Evolutionary conservation across 2,888 invertebrate species (phyloP).

Genomic region (Cephalotes varians): DNA sequence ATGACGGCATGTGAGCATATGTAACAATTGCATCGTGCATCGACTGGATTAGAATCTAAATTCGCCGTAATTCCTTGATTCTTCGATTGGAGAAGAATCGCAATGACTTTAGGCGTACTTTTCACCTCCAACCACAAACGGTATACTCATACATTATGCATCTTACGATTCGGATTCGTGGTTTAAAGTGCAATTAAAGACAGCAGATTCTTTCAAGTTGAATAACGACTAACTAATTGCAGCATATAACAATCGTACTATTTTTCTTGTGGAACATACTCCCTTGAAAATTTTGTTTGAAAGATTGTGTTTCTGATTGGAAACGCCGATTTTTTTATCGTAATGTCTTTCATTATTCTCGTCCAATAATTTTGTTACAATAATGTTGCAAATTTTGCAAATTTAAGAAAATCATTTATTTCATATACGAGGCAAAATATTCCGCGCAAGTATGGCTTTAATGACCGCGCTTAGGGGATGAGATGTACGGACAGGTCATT

Average conservation of each 20-base stretch:
- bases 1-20: conserved; percentile 75
- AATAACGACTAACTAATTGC: conserved; percentile 39
- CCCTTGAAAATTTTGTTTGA: background rate
- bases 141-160: conserved; percentile 54
- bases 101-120: conserved; percentile 68
- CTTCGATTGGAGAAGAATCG: conserved; percentile 72
- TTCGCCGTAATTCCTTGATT: conserved; percentile 74
- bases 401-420: background rate
- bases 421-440: conserved; percentile 46
- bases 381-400: background rate
- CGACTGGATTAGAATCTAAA: conserved; percentile 73
- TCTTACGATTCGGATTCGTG: conserved; percentile 50
- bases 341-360: background rate
- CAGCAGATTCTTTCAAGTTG: conserved; percentile 38
- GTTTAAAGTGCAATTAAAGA: conserved; percentile 52
- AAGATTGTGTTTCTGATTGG: background rate
- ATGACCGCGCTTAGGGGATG: conserved; percentile 84
- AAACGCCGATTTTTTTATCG: background rate
- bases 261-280: background rate
- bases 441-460: conserved; percentile 78
- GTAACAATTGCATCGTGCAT: conserved; percentile 73
- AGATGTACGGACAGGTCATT: conserved; percentile 85
- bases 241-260: background rate
- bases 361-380: background rate
- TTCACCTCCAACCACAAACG: conserved; percentile 68